Evolutionary conservation across 2,888 invertebrate genomes (phyloP).

Genomic region (Melolontha melolontha): DNA sequence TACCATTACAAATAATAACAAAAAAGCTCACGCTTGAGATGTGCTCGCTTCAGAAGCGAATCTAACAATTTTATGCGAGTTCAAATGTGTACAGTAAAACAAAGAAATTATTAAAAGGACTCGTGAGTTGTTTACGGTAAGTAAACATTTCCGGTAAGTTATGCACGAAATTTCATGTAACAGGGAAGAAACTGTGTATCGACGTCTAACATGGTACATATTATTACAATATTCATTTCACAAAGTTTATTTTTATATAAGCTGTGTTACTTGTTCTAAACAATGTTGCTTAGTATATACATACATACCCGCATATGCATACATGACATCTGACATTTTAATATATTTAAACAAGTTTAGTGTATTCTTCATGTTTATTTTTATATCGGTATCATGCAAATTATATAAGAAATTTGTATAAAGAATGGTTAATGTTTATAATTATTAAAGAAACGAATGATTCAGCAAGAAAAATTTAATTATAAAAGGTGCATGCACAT

Average conservation of each 20-base stretch:
- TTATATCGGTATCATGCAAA: conserved; percentile 12
- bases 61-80: conserved; percentile 12
- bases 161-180: conserved; percentile 20
- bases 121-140: neutral
- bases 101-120: conserved; percentile 33
- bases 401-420: neutral
- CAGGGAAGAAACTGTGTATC: conserved; percentile 3
- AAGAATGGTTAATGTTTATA: no score
- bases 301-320: neutral
- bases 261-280: conserved; percentile 5
- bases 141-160: conserved; percentile 21
- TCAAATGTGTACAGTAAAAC: conserved; percentile 29
- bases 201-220: conserved; percentile 3
- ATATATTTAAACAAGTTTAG: conserved; percentile 15
- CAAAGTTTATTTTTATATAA: conserved; percentile 29
- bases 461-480: no score
- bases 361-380: conserved; percentile 30
- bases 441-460: no score
- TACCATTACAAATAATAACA: conserved; percentile 13
- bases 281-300: conserved; percentile 18
- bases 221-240: neutral
- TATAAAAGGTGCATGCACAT: no score
- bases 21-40: conserved; percentile 8
- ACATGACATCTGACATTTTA: conserved; percentile 4
- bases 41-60: conserved; percentile 19